Base-by-base conservation (phyloP, 2,113 vertebrate genomes). In the Zingel zingel region DNA sequence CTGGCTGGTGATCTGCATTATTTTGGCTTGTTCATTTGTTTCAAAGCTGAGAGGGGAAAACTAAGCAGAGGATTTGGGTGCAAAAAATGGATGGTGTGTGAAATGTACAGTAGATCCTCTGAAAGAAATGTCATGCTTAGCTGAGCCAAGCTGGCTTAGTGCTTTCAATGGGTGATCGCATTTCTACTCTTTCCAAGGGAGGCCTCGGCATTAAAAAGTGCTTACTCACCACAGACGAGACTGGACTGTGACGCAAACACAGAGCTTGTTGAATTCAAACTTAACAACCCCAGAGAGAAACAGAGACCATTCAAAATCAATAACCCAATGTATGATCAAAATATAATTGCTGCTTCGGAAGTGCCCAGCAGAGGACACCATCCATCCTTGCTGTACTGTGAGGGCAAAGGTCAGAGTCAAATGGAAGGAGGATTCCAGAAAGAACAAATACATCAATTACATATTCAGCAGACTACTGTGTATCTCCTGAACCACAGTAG, bases 131-230 rank as follows among this genome's bases (percentile, higher is more conserved):
- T 47, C 78, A 64, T n/a, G 69, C 81, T 79, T 86, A 78, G 78
- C 69, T 13, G 70, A 80, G 81, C 84, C 83, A 87, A 90, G 77
- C 79, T 77, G 84, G 83, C 75, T 88, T 81, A 88, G 72, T 66
- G 79, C 77, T 86, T 86, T 88, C 85, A 85, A 50, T 69, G 78
- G 74, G 83, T 67, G 84, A 89, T 82, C 76, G 39, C 77, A 62
- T 82, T 83, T 78, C 70, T 43, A 30, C 79, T 87, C 78, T 58
- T 83, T 87, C 74, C 48, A 61, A 75, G 54, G 56, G 69, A 79
- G 65, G 62, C 57, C 50, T 76, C 25, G 12, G 88, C 54, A 61
- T 84, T 39, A 63, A 59, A 77, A 88, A 88, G 56, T 82, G 77
- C 77, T 83, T 71, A 74, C 23, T 91, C 84, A 86, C 27, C 83